phyloP scores from a whole-genome alignment of 2,888 invertebrate species.

The Nephrotoma guestfalica region DNA sequence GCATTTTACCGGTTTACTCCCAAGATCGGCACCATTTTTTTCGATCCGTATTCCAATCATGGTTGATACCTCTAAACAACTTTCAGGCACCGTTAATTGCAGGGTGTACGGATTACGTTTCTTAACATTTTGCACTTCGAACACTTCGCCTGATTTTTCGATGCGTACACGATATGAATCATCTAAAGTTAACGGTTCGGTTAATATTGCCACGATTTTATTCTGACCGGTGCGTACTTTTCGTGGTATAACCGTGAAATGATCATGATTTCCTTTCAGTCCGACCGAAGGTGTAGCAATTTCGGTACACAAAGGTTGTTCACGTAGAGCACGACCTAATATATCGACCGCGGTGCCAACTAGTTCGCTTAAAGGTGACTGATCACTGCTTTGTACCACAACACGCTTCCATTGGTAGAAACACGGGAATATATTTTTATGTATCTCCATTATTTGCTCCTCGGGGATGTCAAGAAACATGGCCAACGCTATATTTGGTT shows the following conservation, averaged over 20 bases:
- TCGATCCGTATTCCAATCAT: conserved; percentile 67
- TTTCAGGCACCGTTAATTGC: conserved; percentile 71
- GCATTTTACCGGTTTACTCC: conserved; percentile 74
- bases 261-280: conserved; percentile 20
- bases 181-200: conserved; percentile 61
- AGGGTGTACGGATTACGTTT: conserved; percentile 71
- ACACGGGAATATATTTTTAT: conserved; percentile 52
- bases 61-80: conserved; percentile 68
- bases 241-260: conserved; percentile 30
- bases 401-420: conserved; percentile 71
- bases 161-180: conserved; percentile 65
- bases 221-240: conserved; percentile 49
- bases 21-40: conserved; percentile 65
- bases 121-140: conserved; percentile 59
- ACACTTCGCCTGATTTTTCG: conserved; percentile 65
- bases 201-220: conserved; percentile 62
- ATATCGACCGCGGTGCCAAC: conserved; percentile 70
- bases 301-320: conserved; percentile 42
- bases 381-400: conserved; percentile 67
- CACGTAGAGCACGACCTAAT: conserved; percentile 43
- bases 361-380: conserved; percentile 69
- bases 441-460: conserved; percentile 49
- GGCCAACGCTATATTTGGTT: conserved; percentile 57
- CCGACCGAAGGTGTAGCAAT: not conserved
- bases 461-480: conserved; percentile 70